These are phyloP conservation scores for Vulpes ferrilata DNA, from an alignment of 2,113 vertebrate species.

Conservation along the genomic window DNA sequence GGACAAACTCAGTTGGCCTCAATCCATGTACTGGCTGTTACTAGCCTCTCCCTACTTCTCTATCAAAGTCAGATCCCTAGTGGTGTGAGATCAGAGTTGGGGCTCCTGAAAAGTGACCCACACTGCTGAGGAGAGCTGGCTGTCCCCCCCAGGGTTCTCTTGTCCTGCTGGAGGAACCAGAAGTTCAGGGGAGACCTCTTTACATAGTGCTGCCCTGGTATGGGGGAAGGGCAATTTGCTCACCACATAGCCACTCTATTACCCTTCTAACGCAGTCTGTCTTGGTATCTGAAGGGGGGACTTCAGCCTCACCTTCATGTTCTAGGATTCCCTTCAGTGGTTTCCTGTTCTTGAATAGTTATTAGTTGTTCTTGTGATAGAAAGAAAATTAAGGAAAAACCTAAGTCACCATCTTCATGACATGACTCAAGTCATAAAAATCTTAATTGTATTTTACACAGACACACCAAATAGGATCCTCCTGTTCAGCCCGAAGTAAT, in stretches of 20 bases:
- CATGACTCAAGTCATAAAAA: not conserved
- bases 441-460: not conserved
- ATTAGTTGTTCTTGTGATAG: not conserved
- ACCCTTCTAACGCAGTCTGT: not conserved
- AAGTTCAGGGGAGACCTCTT: not conserved
- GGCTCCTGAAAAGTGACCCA: not conserved
- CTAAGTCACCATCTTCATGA: not conserved
- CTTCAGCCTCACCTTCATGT: not conserved
- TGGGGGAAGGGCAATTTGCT: not conserved
- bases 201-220: not conserved
- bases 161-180: not conserved
- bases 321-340: not conserved
- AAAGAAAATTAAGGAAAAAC: not conserved
- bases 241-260: not conserved
- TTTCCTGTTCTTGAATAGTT: not conserved
- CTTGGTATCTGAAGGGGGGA: not conserved
- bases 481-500: not conserved
- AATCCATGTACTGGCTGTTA: not conserved
- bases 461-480: accelerated
- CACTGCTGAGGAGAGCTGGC: not conserved
- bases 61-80: not conserved
- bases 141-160: not conserved
- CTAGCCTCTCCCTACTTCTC: not conserved
- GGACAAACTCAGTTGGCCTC: not conserved
- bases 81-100: not conserved